Evolutionary conservation across 2,113 vertebrate genomes (phyloP).

Genomic region (Patagioenas fasciata): DNA sequence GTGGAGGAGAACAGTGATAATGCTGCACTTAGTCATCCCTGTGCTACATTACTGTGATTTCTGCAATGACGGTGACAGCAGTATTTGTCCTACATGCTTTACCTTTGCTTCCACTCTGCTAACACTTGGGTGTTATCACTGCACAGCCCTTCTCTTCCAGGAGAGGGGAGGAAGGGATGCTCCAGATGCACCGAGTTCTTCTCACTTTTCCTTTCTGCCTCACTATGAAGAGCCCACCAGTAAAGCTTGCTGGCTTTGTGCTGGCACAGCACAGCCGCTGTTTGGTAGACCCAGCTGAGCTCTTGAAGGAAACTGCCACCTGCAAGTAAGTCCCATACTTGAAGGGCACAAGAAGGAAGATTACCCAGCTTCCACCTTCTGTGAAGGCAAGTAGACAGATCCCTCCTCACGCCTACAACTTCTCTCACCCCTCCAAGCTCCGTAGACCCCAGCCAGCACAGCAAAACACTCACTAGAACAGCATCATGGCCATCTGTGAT

Average conservation of each 20-base stretch:
- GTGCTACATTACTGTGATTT: rapidly evolving
- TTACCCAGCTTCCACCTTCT: background rate
- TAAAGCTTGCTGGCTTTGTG: rapidly evolving
- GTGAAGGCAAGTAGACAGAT: background rate
- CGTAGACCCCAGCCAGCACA: background rate
- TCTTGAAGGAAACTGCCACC: background rate
- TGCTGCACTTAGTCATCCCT: background rate
- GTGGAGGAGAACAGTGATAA: background rate
- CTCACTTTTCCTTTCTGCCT: background rate
- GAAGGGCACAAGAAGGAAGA: background rate
- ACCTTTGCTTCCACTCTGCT: background rate
- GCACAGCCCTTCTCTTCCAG: background rate
- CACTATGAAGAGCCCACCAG: background rate
- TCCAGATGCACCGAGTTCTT: background rate
- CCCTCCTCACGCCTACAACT: rapidly evolving
- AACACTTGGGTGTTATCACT: rapidly evolving
- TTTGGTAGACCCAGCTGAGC: rapidly evolving
- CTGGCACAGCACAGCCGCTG: background rate
- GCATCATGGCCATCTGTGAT: rapidly evolving
- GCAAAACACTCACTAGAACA: background rate
- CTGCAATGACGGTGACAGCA: background rate
- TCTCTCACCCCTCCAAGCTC: background rate
- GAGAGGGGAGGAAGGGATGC: background rate
- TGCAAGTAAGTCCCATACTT: background rate
- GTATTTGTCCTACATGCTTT: background rate